Evolutionary conservation across 2,113 vertebrate genomes (phyloP), one percentile per base, ranked within the genome.

Genomic region (Rhineura floridana): DNA sequence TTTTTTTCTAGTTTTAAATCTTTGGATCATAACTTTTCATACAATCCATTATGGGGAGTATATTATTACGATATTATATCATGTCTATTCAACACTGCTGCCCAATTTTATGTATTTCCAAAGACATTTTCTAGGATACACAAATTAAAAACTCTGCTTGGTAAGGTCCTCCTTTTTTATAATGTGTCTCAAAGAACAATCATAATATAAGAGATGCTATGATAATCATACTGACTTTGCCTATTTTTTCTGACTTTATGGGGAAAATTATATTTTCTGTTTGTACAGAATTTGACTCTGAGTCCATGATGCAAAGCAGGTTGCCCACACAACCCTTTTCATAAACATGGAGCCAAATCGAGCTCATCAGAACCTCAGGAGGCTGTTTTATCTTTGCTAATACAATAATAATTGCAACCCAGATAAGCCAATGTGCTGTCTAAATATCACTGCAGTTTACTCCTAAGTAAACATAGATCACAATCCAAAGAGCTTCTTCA

Each of bases 21-120:
- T 95, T 95, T 59, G 86, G 90, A 92, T 36, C 63, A 50, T 93
- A 50, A 84, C 90, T 79, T 91, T 86, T 88, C 83, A 91, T 90
- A 94, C n/a, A 95, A 91, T 94, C 93, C 94, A 44, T 76, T 76
- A 46, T 15, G 5, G 59, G 11, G 23, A 81, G 36, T 11, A 94
- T 82, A 92, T 77, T 90, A 89, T 91, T 87, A 93, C 12, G 80
- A 91, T 50, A 1, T 89, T 90, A 42, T 94, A 5, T 25, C 4
- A 36, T 82, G 87, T 93, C 93, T 87, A 87, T 72, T 90, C 89
- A 87, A 86, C n/a, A 86, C 13, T 85, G 30, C 88, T 79, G 42
- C 72, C 39, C 87, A 55, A 59, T 85, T 44, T 13, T 46, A 62
- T 62, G 23, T 76, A 77, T n/a, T 25, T 77, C 72, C 39, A 77